Evolutionary conservation across 2,888 invertebrate genomes (phyloP).

Genomic region (Scaptomyza tumidula): DNA sequence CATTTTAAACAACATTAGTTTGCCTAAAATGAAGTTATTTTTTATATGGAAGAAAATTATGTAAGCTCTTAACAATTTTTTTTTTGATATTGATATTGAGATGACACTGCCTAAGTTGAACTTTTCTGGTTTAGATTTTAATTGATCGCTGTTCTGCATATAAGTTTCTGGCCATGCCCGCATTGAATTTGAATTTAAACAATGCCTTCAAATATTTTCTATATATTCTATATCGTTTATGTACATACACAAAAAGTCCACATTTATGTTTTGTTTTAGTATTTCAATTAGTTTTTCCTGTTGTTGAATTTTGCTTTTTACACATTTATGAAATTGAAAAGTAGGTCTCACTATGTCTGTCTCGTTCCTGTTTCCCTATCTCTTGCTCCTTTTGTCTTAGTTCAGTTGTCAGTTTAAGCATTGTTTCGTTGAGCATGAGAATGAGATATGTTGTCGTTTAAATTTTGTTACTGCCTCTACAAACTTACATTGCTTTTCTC

Average conservation of each 20-base stretch:
- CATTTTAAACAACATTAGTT: neutral
- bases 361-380: neutral
- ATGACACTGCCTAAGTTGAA: conserved; percentile 15
- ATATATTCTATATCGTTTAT: conserved; percentile 9
- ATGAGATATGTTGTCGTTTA: conserved; percentile 16
- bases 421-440: conserved; percentile 14
- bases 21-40: neutral
- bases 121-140: neutral
- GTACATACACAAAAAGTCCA: conserved; percentile 42
- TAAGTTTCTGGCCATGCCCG: conserved; percentile 37
- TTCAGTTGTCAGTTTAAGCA: conserved; percentile 15
- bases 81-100: neutral
- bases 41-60: neutral
- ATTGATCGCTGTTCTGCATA: conserved; percentile 11
- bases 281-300: conserved; percentile 11
- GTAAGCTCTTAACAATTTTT: neutral
- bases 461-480: conserved; percentile 28
- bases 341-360: conserved; percentile 10
- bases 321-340: conserved; percentile 20
- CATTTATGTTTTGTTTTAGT: conserved; percentile 27
- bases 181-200: conserved; percentile 31
- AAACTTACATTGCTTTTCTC: conserved; percentile 28
- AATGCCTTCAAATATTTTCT: conserved; percentile 11
- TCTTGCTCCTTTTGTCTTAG: neutral
- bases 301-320: conserved; percentile 10